phyloP scores from a whole-genome alignment of 2,888 invertebrate species.

The Coelogynopora nodosa region DNA sequence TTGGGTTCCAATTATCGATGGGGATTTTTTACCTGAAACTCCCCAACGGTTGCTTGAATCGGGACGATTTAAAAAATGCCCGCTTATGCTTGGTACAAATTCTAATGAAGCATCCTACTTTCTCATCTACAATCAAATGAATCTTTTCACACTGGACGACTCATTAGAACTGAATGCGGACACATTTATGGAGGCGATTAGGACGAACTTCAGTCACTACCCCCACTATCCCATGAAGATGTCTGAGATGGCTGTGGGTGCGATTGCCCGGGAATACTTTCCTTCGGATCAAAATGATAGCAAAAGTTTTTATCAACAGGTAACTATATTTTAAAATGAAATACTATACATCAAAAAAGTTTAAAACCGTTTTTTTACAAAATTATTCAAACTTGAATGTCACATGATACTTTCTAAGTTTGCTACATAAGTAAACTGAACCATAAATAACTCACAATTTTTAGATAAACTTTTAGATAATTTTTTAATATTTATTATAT shows the following conservation, averaged over 20 bases:
- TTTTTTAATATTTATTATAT: neutral
- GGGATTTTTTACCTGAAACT: slow-evolving; percentile 31
- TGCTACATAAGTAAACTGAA: too few relatives aligned
- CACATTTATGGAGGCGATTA: neutral
- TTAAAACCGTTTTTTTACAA: neutral
- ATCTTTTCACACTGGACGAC: neutral
- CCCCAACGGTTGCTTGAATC: neutral
- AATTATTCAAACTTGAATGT: too few relatives aligned
- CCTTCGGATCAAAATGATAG: neutral
- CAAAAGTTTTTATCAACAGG: slow-evolving; percentile 66
- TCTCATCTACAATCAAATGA: neutral
- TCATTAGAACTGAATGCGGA: neutral
- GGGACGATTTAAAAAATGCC: slow-evolving; percentile 17
- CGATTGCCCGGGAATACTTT: neutral
- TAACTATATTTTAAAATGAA: slow-evolving; percentile 59
- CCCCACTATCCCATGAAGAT: slow-evolving; percentile 63
- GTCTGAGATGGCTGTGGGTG: neutral
- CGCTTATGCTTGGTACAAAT: neutral
- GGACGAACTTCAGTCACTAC: slow-evolving; percentile 69
- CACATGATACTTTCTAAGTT: too few relatives aligned
- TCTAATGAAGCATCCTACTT: slow-evolving; percentile 25
- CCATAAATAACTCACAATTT: too few relatives aligned
- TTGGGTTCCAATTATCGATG: slow-evolving; percentile 35
- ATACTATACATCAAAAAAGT: neutral
- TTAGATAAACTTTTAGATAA: too few relatives aligned